Evolutionary conservation across 2,888 invertebrate species (phyloP), one percentile per base, ranked within the genome.

Genomic region (Nipponacmea schrenckii): DNA sequence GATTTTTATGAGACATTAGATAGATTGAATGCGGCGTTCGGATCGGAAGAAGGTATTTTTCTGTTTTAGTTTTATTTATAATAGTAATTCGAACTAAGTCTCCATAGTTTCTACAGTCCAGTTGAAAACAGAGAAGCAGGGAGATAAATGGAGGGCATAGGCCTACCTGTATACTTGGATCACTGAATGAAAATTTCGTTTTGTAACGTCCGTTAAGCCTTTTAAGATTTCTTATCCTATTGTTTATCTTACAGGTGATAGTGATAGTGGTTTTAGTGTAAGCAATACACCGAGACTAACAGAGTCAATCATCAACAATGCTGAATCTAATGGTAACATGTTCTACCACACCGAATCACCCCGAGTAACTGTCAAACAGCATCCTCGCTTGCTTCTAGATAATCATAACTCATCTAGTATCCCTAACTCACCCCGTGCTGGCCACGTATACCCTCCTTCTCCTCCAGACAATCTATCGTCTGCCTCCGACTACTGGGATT

Each of bases 261-360:
- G 80, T 70, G 83, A 84, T 71, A 84, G 83, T 71, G 83, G 83
- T 0, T 76, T 82, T 45, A 82, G 82, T 69, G 81, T 81, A 8
- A 79, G 82, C 26, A 80, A 82, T 56, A 82, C 81, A 15, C 83
- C 81, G 10, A 75, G 80, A 62, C 77, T 77, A 50, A 64, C 70
- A 15, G 73, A 73, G 26, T 26, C 67, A 24, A 65, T 65, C 44
- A 65, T 45, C 10, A 62, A 44, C 24, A 44, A 44, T 31, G 27
- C 31, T 44, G 65, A 70, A 20, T 50, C 65, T 15, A 31, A 20
- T 1, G 24, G 56, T 56, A 56, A 56, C 24, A 56, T 56, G 14
- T 56, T 56, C 56, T 56, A 56, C 56, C 20, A 56, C 24, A 56
- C 20, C 10, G 56, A 56, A 10, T 56, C 56, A 24, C 56, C 56